Percentiles rank a stretch among this genome's conserved stretches.
Evolutionary conservation across 2,113 vertebrate species (phyloP).

Genomic region (Coturnix japonica): DNA sequence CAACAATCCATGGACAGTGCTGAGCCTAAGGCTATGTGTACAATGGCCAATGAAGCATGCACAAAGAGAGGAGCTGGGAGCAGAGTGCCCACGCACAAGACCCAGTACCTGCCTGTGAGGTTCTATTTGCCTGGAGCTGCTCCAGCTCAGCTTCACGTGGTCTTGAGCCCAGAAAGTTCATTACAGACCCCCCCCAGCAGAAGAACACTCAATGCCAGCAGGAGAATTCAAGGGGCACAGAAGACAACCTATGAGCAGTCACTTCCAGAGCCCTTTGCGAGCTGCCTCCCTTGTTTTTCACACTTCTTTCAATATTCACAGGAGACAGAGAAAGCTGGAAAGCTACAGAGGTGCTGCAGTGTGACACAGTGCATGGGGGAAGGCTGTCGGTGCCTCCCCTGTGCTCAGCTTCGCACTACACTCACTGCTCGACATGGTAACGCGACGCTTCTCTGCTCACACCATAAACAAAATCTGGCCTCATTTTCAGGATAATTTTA

Average conservation of each 20-base stretch:
- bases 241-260: fast-evolving
- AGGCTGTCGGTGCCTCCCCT: background rate
- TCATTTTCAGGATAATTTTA: background rate
- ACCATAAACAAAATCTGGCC: fast-evolving
- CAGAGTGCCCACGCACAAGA: background rate
- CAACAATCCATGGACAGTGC: no score
- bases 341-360: fast-evolving
- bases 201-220: background rate
- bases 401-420: fast-evolving
- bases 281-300: background rate
- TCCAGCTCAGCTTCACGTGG: fast-evolving
- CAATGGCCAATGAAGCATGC: fast-evolving
- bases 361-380: fast-evolving
- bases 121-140: background rate
- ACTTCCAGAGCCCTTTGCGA: background rate
- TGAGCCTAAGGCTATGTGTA: background rate
- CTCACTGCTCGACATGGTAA: background rate
- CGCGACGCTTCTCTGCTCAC: background rate
- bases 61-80: background rate
- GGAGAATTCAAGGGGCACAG: background rate
- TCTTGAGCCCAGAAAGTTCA: background rate
- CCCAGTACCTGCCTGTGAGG: background rate
- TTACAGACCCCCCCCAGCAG: background rate
- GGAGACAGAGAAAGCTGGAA: background rate
- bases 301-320: background rate